Evolutionary conservation across 2,888 invertebrate species (phyloP).

Genomic region (Dicranocentrus wangi): DNA sequence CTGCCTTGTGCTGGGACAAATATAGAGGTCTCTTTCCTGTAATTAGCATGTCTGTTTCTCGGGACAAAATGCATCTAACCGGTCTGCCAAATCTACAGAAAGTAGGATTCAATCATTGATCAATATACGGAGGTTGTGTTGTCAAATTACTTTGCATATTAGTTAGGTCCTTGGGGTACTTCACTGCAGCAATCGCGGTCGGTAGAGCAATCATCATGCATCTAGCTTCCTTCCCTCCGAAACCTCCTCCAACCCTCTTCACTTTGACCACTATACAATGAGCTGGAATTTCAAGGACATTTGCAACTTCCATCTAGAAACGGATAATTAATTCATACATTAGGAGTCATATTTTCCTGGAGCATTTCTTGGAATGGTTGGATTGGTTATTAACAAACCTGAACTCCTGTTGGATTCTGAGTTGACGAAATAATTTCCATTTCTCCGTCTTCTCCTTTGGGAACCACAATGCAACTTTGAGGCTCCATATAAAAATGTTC

Average conservation of each 20-base stretch:
- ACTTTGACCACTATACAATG: constrained; percentile 73
- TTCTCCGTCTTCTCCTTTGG: constrained; percentile 85
- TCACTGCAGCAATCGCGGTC: constrained; percentile 86
- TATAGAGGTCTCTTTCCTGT: constrained; percentile 94
- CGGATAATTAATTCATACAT: too few relatives aligned
- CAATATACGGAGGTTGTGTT: too few relatives aligned
- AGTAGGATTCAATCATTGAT: not conserved
- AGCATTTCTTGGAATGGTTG: too few relatives aligned
- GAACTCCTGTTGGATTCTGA: constrained; percentile 81
- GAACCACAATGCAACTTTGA: constrained; percentile 76
- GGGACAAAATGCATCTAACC: constrained; percentile 90
- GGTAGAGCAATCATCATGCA: constrained; percentile 82
- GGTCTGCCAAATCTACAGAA: constrained; percentile 82
- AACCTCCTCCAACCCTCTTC: constrained; percentile 89
- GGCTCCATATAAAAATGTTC: constrained; percentile 98
- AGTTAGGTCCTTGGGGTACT: too few relatives aligned
- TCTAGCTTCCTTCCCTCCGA: constrained; percentile 95
- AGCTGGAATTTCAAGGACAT: constrained; percentile 75
- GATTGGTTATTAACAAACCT: constrained; percentile 54
- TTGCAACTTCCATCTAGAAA: constrained; percentile 71
- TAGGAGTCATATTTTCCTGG: too few relatives aligned
- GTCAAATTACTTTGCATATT: too few relatives aligned
- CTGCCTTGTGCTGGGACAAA: constrained; percentile 87
- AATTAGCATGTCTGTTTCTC: constrained; percentile 95
- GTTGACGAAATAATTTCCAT: constrained; percentile 89